Percentiles rank a stretch among this genome's conserved stretches.
Evolutionary conservation across 2,888 invertebrate genomes (phyloP).

Genomic region (Rotaria magnacalcarata): DNA sequence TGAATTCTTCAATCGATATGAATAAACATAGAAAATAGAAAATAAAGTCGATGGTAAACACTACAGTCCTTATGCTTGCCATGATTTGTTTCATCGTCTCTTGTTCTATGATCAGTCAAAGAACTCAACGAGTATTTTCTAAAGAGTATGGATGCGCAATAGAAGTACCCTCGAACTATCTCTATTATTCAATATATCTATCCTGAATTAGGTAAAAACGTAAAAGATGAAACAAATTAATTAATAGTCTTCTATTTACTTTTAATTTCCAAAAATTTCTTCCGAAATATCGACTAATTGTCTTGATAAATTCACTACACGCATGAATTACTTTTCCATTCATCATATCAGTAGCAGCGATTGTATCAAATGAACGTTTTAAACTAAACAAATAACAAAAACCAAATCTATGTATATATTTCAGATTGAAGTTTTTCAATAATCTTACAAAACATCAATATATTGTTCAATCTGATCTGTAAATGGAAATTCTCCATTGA

Average conservation of each 20-base stretch:
- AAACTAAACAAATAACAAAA: not conserved
- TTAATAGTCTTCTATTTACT: not conserved
- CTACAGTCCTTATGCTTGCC: too few species aligned
- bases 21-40: too few species aligned
- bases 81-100: too few species aligned
- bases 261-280: slow-evolving; percentile 36
- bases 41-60: too few species aligned
- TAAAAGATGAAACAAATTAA: too few species aligned
- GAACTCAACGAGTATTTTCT: too few species aligned
- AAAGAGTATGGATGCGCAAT: too few species aligned
- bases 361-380: slow-evolving; percentile 10
- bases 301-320: slow-evolving; percentile 10
- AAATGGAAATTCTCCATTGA: slow-evolving; percentile 15
- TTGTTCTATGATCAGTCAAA: too few species aligned
- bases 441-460: slow-evolving; percentile 4
- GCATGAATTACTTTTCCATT: slow-evolving; percentile 22
- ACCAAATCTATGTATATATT: not conserved
- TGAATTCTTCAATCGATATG: too few species aligned
- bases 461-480: not conserved
- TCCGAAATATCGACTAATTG: slow-evolving; percentile 1
- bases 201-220: too few species aligned
- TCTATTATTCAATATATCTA: too few species aligned
- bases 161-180: too few species aligned
- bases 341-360: not conserved
- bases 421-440: not conserved